phyloP scores from a whole-genome alignment of 2,888 invertebrate species.

The Cantharis rufa region DNA sequence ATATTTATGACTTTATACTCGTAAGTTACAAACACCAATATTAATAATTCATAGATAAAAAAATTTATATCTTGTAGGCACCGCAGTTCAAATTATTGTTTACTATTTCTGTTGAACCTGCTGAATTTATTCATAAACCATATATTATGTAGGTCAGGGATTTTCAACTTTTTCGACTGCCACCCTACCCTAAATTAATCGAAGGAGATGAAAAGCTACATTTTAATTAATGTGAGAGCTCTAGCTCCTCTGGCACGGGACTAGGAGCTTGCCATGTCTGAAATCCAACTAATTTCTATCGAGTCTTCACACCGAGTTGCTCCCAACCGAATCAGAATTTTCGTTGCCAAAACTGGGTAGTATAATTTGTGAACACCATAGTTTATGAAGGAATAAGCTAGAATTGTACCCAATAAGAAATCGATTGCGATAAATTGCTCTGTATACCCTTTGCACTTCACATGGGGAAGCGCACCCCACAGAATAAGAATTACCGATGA shows the following conservation, averaged over 20 bases:
- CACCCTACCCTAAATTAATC: background rate
- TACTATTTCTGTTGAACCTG: no score
- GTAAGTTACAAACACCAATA: background rate
- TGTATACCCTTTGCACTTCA: background rate
- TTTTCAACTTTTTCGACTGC: background rate
- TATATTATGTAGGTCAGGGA: background rate
- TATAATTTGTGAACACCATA: background rate
- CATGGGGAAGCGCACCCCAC: background rate
- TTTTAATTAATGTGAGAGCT: background rate
- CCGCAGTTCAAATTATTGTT: background rate
- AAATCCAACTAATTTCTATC: background rate
- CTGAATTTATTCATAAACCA: background rate
- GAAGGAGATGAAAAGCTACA: background rate
- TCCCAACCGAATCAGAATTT: background rate
- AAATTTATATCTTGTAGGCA: background rate
- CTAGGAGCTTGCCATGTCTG: background rate
- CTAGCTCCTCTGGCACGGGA: background rate
- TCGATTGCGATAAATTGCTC: background rate
- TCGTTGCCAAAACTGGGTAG: background rate
- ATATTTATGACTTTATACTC: background rate
- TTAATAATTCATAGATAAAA: background rate
- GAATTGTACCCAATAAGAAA: background rate
- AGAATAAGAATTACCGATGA: background rate
- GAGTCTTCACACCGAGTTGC: no score
- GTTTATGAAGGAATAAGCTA: background rate